Evolutionary conservation across 2,797 vertebrate genomes (phyloP).

Genomic region (Myiotriccus ornatus): DNA sequence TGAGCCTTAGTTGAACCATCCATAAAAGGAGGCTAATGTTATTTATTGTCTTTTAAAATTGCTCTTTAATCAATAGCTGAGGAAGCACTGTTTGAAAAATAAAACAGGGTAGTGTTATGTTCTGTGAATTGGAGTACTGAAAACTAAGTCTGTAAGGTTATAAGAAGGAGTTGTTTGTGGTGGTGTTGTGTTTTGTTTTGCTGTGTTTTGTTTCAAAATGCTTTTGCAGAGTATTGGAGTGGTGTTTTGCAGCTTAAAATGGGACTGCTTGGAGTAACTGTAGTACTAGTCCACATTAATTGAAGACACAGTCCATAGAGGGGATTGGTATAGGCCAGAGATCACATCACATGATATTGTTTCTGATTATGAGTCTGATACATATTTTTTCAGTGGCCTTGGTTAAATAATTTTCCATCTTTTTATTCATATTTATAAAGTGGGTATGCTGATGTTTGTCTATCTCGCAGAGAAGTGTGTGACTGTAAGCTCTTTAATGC

Average conservation of each 20-base stretch:
- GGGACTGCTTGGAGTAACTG: background rate
- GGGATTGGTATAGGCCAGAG: background rate
- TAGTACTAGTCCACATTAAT: background rate
- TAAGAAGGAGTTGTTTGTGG: background rate
- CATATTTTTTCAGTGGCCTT: slow-evolving; percentile 1
- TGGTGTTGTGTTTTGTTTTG: background rate
- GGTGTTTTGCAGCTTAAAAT: background rate
- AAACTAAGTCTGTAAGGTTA: background rate
- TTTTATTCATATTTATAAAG: slow-evolving; percentile 42
- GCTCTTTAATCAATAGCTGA: background rate
- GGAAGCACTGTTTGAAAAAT: background rate
- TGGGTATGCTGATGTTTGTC: slow-evolving; percentile 34
- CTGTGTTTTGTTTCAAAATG: slow-evolving; percentile 6
- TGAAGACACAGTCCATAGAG: background rate
- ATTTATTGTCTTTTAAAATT: background rate
- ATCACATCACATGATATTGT: background rate
- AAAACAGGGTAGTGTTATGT: background rate
- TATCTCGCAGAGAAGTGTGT: slow-evolving; percentile 22
- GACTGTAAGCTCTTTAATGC: slow-evolving; percentile 38
- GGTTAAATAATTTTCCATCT: slow-evolving; percentile 20
- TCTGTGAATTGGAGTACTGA: background rate
- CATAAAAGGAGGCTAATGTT: background rate
- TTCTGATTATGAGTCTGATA: slow-evolving; percentile 6
- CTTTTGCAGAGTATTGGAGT: background rate
- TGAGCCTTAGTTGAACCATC: background rate